Percentiles rank a stretch among this genome's conserved stretches.
phyloP scores from a whole-genome alignment of 2,797 vertebrate genomes.

The Enteromius viviparus region DNA sequence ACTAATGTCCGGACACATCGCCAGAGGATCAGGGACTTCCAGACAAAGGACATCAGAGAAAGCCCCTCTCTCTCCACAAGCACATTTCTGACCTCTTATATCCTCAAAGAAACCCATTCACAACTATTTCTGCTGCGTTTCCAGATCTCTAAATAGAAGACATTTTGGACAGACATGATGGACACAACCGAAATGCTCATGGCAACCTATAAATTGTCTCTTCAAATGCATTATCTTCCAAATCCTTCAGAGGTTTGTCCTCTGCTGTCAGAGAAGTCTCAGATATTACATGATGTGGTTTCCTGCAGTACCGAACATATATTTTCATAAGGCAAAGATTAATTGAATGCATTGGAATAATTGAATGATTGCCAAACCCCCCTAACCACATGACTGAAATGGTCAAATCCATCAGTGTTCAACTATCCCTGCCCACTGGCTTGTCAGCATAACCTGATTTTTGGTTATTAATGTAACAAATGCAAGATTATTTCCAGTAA shows the following conservation, averaged over 20 bases:
- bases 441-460: slow-evolving; percentile 48
- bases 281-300: not conserved
- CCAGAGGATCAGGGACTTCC: slow-evolving; percentile 29
- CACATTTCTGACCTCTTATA: slow-evolving; percentile 28
- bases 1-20: slow-evolving; percentile 30
- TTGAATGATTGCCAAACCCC: slow-evolving; percentile 29
- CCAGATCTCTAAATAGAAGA: slow-evolving; percentile 6
- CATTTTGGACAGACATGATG: not conserved
- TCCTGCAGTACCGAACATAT: not conserved
- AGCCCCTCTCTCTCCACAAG: slow-evolving; percentile 10
- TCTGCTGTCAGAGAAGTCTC: slow-evolving; percentile 12
- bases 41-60: slow-evolving; percentile 27
- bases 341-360: not conserved
- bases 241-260: not conserved
- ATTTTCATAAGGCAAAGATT: not conserved
- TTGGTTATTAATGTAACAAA: slow-evolving; percentile 45
- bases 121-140: not conserved
- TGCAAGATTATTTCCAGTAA: slow-evolving; percentile 45
- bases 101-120: slow-evolving; percentile 34
- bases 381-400: slow-evolving; percentile 5
- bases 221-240: not conserved
- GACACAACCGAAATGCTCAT: slow-evolving; percentile 1
- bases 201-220: slow-evolving; percentile 3
- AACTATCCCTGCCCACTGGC: slow-evolving; percentile 27
- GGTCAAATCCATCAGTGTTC: slow-evolving; percentile 26